These are phyloP conservation scores for Opisthocomus hoazin DNA, from an alignment of 2,113 vertebrate genomes.

Conservation along the genomic window DNA sequence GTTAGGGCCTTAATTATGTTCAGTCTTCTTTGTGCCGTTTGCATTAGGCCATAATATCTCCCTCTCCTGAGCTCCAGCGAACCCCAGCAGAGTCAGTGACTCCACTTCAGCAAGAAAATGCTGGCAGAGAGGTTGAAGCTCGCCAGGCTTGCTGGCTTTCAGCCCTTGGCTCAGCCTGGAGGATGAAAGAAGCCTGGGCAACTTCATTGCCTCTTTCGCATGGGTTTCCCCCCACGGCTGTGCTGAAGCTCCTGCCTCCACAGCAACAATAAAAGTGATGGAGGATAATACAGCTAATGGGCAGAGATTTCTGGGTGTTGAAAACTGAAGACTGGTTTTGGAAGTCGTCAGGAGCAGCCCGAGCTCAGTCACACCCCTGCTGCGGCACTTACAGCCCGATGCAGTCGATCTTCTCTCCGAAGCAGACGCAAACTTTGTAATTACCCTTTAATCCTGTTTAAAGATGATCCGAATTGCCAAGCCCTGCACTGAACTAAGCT, in stretches of 20 bases:
- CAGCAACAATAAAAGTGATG: fast-evolving
- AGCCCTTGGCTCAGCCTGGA: neutral
- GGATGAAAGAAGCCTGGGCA: neutral
- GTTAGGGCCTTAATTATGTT: neutral
- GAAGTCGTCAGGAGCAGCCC: neutral
- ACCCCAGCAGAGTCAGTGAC: neutral
- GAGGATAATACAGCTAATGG: fast-evolving
- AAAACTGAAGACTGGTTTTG: neutral
- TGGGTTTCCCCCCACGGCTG: neutral
- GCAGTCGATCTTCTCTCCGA: fast-evolving
- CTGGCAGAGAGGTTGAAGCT: neutral
- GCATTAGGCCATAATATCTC: neutral
- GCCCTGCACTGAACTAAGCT: neutral
- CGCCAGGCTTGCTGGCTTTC: neutral
- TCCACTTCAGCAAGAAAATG: neutral
- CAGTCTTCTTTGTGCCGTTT: neutral
- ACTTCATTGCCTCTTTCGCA: neutral
- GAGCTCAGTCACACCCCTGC: neutral
- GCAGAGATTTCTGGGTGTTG: neutral
- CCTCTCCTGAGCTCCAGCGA: neutral
- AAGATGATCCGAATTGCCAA: neutral
- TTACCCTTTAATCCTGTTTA: neutral
- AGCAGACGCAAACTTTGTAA: neutral
- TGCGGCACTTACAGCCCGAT: fast-evolving
- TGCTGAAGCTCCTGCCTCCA: neutral